A percentile compares a stretch with the other conserved stretches of the same genome.
phyloP scores from a whole-genome alignment of 1,140 invertebrate genomes.

The Oryctes rhinoceros region DNA sequence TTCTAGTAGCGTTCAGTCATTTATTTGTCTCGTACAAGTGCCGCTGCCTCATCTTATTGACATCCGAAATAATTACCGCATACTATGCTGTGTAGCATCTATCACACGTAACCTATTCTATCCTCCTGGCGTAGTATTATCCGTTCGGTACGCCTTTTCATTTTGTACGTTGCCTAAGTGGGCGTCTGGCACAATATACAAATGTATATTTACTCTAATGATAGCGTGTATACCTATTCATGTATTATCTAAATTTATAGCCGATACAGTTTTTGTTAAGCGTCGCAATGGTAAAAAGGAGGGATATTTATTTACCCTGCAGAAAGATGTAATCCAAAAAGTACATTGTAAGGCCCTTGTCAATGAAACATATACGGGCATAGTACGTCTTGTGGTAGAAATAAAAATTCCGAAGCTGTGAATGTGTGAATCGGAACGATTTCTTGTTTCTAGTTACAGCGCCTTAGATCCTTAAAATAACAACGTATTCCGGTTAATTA shows the following conservation, averaged over 20 bases:
- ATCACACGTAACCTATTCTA: slow-evolving; percentile 30
- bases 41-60: slow-evolving; percentile 24
- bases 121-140: not conserved
- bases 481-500: too few relatives aligned
- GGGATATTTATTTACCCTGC: not conserved
- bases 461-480: too few relatives aligned
- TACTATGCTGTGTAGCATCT: not conserved
- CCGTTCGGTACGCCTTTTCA: not conserved
- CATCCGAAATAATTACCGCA: slow-evolving; percentile 32
- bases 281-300: not conserved
- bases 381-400: too few relatives aligned
- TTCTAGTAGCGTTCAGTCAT: not conserved
- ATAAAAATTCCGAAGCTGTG: too few relatives aligned
- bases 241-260: slow-evolving; percentile 23
- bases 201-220: slow-evolving; percentile 20
- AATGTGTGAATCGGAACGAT: too few relatives aligned
- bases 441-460: too few relatives aligned
- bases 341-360: not conserved
- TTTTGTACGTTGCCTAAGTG: slow-evolving; percentile 14
- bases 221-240: not conserved
- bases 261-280: not conserved
- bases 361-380: not conserved
- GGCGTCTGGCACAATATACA: slow-evolving; percentile 16
- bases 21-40: slow-evolving; percentile 15
- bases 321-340: not conserved